Percentiles rank a stretch among this genome's conserved stretches.
phyloP scores from a whole-genome alignment of 2,113 vertebrate genomes.

The Thoracochromis brauschi region DNA sequence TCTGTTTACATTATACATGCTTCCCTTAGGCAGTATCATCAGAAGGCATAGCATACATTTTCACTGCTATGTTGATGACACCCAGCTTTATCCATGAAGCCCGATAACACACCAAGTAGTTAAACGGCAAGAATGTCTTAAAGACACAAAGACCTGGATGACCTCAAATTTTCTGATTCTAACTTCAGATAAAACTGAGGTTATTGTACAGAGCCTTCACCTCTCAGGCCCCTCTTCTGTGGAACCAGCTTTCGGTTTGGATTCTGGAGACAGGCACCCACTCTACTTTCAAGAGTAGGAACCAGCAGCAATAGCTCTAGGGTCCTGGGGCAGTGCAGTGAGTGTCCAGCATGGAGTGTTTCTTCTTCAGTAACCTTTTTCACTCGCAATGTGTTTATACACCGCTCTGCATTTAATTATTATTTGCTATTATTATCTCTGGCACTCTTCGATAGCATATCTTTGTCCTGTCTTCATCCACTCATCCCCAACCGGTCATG shows the following conservation, averaged over 20 bases:
- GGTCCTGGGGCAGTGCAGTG: background rate
- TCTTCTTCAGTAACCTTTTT: background rate
- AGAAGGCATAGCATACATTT: background rate
- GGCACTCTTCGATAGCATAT: background rate
- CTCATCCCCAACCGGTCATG: fast-evolving
- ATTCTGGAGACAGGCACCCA: background rate
- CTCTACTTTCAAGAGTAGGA: background rate
- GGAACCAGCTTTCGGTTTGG: background rate
- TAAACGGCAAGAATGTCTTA: background rate
- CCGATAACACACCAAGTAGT: background rate
- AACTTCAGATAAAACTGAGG: background rate
- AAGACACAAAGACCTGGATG: background rate
- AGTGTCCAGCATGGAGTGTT: background rate
- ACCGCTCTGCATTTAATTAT: background rate
- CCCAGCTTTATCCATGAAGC: background rate
- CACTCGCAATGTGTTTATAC: background rate
- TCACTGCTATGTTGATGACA: background rate
- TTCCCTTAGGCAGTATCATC: background rate
- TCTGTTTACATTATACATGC: background rate
- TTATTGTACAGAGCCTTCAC: background rate
- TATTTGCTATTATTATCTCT: background rate
- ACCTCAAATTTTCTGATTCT: background rate
- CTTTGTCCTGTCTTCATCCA: background rate
- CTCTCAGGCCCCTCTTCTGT: background rate
- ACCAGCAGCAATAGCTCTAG: background rate